A percentile compares a stretch with the other conserved stretches of the same genome.
Evolutionary conservation across 2,888 invertebrate species (phyloP).

Genomic region (Ochropacha duplaris): DNA sequence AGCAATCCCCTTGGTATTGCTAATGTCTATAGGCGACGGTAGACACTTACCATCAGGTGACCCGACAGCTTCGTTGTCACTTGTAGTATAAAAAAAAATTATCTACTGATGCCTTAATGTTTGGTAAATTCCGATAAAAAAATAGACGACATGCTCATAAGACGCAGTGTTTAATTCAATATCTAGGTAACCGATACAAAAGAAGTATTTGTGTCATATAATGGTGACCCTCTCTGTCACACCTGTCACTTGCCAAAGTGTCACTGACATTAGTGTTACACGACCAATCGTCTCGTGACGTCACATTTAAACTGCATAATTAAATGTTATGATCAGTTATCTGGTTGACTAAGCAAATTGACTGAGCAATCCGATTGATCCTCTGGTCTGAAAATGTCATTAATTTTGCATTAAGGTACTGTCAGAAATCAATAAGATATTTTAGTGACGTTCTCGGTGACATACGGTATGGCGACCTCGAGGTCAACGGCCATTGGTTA

Average conservation of each 20-base stretch:
- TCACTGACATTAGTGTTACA: not conserved
- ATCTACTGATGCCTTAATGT: too few relatives aligned
- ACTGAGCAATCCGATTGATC: not conserved
- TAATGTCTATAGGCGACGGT: too few relatives aligned
- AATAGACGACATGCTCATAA: not conserved
- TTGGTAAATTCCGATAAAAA: too few relatives aligned
- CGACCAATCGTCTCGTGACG: not conserved
- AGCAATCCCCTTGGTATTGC: too few relatives aligned
- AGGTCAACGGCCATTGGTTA: slow-evolving; percentile 51
- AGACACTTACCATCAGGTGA: too few relatives aligned
- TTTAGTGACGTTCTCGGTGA: slow-evolving; percentile 31
- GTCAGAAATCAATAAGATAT: slow-evolving; percentile 4
- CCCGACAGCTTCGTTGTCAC: too few relatives aligned
- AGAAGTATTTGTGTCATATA: not conserved
- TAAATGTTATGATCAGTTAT: not conserved
- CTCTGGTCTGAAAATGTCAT: not conserved
- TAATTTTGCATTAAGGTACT: not conserved
- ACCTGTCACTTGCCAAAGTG: not conserved
- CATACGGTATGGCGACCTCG: slow-evolving; percentile 39
- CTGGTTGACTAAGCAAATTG: not conserved
- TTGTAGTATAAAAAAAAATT: too few relatives aligned
- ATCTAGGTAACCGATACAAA: not conserved
- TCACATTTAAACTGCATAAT: not conserved
- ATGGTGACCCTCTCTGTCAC: too few relatives aligned
- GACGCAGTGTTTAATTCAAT: too few relatives aligned